Conservation (phyloP, 2,888 invertebrate genomes). For the Tineola bisselliella region DNA sequence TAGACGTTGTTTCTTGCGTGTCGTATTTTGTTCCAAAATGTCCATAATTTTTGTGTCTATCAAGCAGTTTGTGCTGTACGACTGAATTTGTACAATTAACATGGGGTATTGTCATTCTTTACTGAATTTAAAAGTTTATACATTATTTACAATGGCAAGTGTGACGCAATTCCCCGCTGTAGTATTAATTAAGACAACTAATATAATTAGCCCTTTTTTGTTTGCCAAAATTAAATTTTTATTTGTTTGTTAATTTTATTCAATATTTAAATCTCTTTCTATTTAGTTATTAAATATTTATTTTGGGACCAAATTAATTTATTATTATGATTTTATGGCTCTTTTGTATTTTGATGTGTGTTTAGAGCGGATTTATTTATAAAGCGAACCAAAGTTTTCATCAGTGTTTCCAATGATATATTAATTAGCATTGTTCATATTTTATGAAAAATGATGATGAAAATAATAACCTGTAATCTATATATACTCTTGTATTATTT, state of each 20-base stretch:
- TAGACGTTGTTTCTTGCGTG: neutral
- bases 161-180: constrained; percentile 26
- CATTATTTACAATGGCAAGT: neutral
- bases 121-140: neutral
- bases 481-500: constrained; percentile 1
- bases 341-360: constrained; percentile 57
- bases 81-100: constrained; percentile 8
- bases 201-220: constrained; percentile 48
- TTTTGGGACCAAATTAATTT: constrained; percentile 69
- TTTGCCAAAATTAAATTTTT: constrained; percentile 65
- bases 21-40: neutral
- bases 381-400: constrained; percentile 66
- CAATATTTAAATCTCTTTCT: constrained; percentile 38
- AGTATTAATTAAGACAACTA: constrained; percentile 51
- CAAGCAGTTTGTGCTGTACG: neutral
- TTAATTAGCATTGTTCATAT: constrained; percentile 39
- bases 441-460: constrained; percentile 34
- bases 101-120: neutral
- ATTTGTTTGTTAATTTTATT: constrained; percentile 52
- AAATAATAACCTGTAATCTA: constrained; percentile 49
- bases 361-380: constrained; percentile 31
- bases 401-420: constrained; percentile 54
- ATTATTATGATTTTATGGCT: constrained; percentile 59
- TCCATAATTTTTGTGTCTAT: constrained; percentile 2
- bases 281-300: constrained; percentile 59